Evolutionary conservation across 1,140 invertebrate genomes (phyloP).

Genomic region (Apis laboriosa): DNA sequence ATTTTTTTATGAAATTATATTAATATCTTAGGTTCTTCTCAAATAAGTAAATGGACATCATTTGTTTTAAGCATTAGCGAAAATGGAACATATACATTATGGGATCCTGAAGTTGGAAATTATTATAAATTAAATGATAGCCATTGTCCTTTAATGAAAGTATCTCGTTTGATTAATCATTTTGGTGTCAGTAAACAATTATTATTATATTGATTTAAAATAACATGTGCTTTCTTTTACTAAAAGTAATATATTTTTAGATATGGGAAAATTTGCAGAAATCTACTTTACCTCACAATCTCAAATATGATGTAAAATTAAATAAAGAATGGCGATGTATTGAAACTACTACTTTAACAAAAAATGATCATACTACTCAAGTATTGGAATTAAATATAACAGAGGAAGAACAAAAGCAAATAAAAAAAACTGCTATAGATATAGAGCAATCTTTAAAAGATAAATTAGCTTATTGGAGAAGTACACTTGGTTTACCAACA

Average conservation of each 20-base stretch:
- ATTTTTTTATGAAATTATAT: slow-evolving; percentile 8
- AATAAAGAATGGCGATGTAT: slow-evolving; percentile 76
- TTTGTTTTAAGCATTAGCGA: slow-evolving; percentile 73
- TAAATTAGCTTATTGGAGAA: slow-evolving; percentile 71
- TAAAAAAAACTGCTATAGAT: slow-evolving; percentile 44
- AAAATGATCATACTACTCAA: slow-evolving; percentile 62
- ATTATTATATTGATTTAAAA: background rate
- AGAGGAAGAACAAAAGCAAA: slow-evolving; percentile 55
- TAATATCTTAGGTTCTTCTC: slow-evolving; percentile 69
- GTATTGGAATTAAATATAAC: slow-evolving; percentile 65
- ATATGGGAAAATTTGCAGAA: slow-evolving; percentile 78
- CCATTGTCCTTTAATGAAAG: slow-evolving; percentile 72
- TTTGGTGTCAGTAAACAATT: slow-evolving; percentile 70
- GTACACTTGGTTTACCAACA: slow-evolving; percentile 69
- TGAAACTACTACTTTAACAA: slow-evolving; percentile 38
- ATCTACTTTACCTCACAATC: slow-evolving; percentile 66
- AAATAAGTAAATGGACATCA: slow-evolving; percentile 73
- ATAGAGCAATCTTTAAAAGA: slow-evolving; percentile 73
- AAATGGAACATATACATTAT: slow-evolving; percentile 64
- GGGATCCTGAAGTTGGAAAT: slow-evolving; percentile 78
- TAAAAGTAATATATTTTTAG: slow-evolving; percentile 54
- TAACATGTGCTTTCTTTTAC: background rate
- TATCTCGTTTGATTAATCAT: slow-evolving; percentile 74
- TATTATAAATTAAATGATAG: slow-evolving; percentile 72
- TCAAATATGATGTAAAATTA: slow-evolving; percentile 72